Evolutionary conservation across 2,888 invertebrate genomes (phyloP).

Genomic region (Hirtodrosophila trivittata): DNA sequence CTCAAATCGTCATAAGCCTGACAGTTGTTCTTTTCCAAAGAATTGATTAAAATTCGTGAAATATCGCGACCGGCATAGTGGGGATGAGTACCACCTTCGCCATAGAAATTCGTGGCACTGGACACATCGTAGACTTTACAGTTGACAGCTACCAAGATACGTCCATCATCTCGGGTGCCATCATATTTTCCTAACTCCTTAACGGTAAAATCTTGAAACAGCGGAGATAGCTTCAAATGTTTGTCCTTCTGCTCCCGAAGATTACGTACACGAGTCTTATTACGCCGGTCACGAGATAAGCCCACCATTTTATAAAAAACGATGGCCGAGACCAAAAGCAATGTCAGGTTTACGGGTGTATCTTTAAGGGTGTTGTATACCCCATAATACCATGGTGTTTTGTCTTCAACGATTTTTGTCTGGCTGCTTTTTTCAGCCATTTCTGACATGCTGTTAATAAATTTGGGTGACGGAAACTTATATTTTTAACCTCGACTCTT

Average conservation of each 20-base stretch:
- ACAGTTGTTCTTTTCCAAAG: constrained; percentile 5
- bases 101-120: constrained; percentile 47
- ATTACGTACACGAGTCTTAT: constrained; percentile 1
- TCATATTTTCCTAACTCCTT: constrained; percentile 41
- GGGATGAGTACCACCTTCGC: constrained; percentile 45
- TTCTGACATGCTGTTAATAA: neutral
- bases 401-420: constrained; percentile 6
- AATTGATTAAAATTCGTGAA: constrained; percentile 47
- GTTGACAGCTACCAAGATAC: constrained; percentile 57
- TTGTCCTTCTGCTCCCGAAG: neutral
- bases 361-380: constrained; percentile 42
- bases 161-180: constrained; percentile 48
- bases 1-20: constrained; percentile 40
- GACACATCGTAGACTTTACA: constrained; percentile 55
- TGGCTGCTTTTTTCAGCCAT: constrained; percentile 36
- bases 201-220: constrained; percentile 46
- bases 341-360: constrained; percentile 35
- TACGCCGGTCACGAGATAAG: constrained; percentile 20
- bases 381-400: constrained; percentile 45
- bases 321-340: constrained; percentile 51
- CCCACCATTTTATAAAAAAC: constrained; percentile 53
- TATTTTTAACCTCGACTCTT: neutral
- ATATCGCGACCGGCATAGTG: constrained; percentile 57
- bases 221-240: constrained; percentile 4
- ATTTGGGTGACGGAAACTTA: neutral